These are phyloP conservation scores for Hydrophis major DNA, from an alignment of 2,797 vertebrate genomes.

Conservation along the genomic window DNA sequence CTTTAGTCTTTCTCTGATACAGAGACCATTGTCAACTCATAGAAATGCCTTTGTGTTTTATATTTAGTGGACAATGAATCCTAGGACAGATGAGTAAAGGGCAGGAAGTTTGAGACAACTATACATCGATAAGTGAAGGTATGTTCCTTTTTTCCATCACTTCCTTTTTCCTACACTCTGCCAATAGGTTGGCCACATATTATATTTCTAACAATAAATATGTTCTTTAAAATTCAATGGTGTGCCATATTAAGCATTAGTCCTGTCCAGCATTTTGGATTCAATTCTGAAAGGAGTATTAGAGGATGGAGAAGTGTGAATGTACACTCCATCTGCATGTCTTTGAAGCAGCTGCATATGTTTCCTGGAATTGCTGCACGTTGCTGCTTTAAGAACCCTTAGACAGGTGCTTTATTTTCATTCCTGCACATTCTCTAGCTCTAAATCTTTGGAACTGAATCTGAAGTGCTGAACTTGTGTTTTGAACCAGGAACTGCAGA, in stretches of 20 bases:
- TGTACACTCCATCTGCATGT: neutral
- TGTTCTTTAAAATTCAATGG: neutral
- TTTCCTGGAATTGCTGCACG: neutral
- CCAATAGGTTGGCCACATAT: neutral
- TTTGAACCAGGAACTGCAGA: neutral
- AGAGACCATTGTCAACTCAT: slow-evolving; percentile 4
- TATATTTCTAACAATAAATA: neutral
- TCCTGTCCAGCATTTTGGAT: neutral
- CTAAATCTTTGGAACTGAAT: neutral
- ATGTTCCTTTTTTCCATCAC: neutral
- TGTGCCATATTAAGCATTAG: neutral
- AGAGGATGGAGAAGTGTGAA: neutral
- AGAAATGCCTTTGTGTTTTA: neutral
- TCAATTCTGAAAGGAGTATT: neutral
- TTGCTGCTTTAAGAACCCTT: neutral
- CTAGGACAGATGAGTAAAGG: neutral
- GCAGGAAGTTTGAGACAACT: neutral
- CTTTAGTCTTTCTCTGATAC: slow-evolving; percentile 20
- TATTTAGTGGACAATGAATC: neutral
- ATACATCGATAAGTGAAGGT: neutral
- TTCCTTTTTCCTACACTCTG: neutral
- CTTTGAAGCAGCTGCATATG: neutral
- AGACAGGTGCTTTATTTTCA: neutral
- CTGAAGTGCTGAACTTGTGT: neutral
- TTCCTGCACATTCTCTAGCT: neutral